These are phyloP conservation scores for Drosophila nigritarsus DNA, from an alignment of 2,888 invertebrate species.

Conservation along the genomic window DNA sequence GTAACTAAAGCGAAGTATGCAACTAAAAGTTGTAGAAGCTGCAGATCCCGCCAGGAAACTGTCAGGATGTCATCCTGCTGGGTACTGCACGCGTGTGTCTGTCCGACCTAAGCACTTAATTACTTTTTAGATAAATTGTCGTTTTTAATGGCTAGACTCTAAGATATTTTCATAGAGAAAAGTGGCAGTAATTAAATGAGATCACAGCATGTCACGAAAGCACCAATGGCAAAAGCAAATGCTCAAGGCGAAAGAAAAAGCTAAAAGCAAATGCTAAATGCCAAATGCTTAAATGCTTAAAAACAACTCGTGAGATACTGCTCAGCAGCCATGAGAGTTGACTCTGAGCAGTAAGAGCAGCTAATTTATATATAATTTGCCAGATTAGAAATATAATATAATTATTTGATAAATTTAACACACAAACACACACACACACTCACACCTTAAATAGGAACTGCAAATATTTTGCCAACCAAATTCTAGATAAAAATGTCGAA, in stretches of 20 bases:
- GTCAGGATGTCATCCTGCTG: constrained; percentile 23
- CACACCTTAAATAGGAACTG: constrained; percentile 11
- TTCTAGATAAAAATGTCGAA: constrained; percentile 59
- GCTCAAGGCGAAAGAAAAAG: constrained; percentile 15
- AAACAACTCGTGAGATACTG: constrained; percentile 9
- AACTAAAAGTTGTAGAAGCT: constrained; percentile 33
- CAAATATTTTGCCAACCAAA: constrained; percentile 43
- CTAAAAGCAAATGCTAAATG: constrained; percentile 8
- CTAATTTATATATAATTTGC: constrained; percentile 70
- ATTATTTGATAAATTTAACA: constrained; percentile 26
- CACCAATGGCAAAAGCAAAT: constrained; percentile 13
- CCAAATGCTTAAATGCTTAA: constrained; percentile 51
- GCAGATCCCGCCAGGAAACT: constrained; percentile 7
- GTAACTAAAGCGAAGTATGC: constrained; percentile 29
- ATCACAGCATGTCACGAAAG: constrained; percentile 58
- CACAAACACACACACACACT: constrained; percentile 8
- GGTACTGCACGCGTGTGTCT: constrained; percentile 26
- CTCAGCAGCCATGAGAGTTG: neutral
- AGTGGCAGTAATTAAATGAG: constrained; percentile 79
- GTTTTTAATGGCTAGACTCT: constrained; percentile 80
- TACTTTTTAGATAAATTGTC: constrained; percentile 82
- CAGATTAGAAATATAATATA: constrained; percentile 35
- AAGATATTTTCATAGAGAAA: constrained; percentile 72
- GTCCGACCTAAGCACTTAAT: constrained; percentile 76
- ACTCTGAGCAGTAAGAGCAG: constrained; percentile 11